Percentiles rank a stretch among this genome's conserved stretches.
Conservation (phyloP, 2,113 vertebrate genomes). For the Sisor rabdophorus region DNA sequence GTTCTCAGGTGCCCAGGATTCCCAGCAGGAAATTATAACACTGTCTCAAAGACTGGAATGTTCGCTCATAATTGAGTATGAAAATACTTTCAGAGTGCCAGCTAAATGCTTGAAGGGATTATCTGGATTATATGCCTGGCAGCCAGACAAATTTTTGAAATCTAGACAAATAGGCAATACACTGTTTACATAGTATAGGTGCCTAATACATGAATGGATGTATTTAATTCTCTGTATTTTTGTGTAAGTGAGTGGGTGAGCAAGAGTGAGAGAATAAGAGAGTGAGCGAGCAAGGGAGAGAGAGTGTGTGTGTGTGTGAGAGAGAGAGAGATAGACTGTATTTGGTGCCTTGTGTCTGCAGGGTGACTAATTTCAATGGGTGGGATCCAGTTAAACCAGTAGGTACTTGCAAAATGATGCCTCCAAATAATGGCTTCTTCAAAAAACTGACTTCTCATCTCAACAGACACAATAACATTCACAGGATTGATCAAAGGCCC, state of each 20-base stretch:
- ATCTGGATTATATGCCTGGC: constrained; percentile 7
- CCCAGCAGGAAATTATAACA: constrained; percentile 73
- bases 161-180: background rate
- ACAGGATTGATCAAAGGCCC: constrained; percentile 31
- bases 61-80: constrained; percentile 71
- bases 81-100: constrained; percentile 52
- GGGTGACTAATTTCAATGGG: constrained; percentile 20
- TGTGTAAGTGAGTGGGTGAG: constrained; percentile 10
- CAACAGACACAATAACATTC: constrained; percentile 23
- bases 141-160: constrained; percentile 15
- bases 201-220: background rate
- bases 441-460: constrained; percentile 13
- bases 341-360: background rate
- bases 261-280: constrained; percentile 8
- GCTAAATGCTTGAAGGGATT: constrained; percentile 33
- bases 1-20: constrained; percentile 75
- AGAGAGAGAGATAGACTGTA: background rate
- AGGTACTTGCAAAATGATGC: background rate
- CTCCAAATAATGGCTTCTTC: constrained; percentile 23
- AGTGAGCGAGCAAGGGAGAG: too few species aligned
- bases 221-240: background rate
- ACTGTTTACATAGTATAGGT: constrained; percentile 8
- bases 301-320: too few species aligned
- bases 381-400: constrained; percentile 21
- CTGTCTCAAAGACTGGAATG: constrained; percentile 69